Percentiles rank a stretch among this genome's conserved stretches.
phyloP scores from a whole-genome alignment of 1,140 invertebrate species.

The Drosophila willistoni region DNA sequence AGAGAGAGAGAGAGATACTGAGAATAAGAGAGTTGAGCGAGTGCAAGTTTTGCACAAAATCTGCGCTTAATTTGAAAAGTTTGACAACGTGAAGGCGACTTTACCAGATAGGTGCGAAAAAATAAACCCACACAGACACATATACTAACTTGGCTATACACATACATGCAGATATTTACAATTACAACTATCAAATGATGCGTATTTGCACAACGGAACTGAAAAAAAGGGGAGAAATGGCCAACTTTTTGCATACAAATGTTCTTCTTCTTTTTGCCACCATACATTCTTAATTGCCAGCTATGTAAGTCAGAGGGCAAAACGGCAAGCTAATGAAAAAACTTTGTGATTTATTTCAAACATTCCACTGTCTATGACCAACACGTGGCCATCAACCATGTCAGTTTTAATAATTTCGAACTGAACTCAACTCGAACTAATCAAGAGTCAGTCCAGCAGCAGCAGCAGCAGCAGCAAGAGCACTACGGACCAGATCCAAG shows the following conservation, averaged over 20 bases:
- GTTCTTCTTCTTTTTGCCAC: not conserved
- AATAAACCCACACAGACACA: conserved; percentile 24
- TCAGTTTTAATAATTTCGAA: conserved; percentile 72
- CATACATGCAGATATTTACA: not conserved
- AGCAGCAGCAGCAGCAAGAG: not conserved
- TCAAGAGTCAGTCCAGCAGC: conserved; percentile 54
- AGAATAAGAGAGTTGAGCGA: conserved; percentile 2
- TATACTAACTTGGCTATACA: conserved; percentile 23
- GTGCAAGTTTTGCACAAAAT: conserved; percentile 49
- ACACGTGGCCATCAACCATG: conserved; percentile 50
- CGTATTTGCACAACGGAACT: conserved; percentile 27
- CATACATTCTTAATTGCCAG: conserved; percentile 64
- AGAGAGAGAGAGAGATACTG: not conserved
- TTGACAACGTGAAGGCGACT: conserved; percentile 47
- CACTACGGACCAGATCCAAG: not conserved
- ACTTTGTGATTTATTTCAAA: conserved; percentile 63
- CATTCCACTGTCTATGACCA: conserved; percentile 34
- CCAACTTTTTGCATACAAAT: conserved; percentile 72
- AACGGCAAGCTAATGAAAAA: conserved; percentile 70
- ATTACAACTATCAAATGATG: conserved; percentile 40
- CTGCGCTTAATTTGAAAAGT: conserved; percentile 81
- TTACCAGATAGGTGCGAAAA: conserved; percentile 24
- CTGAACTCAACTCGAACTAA: conserved; percentile 57
- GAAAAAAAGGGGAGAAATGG: not conserved
- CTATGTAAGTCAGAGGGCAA: conserved; percentile 35